Conservation (phyloP, 2,888 invertebrate genomes). For the Atherix ibis region DNA sequence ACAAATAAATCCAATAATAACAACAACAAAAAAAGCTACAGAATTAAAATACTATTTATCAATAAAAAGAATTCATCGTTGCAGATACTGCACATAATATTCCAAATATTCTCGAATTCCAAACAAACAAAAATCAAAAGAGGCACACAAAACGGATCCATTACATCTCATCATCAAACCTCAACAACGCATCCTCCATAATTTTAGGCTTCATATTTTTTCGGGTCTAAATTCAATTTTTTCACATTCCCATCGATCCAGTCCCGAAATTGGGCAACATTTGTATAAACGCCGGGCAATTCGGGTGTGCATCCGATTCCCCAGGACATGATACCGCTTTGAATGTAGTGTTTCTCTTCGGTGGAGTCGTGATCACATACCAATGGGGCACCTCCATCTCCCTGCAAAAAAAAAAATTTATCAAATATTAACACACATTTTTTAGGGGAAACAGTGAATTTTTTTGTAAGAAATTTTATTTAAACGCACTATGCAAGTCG, state of each 20-base stretch:
- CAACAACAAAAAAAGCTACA: no score
- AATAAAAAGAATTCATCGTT: no score
- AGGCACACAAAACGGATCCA: not conserved
- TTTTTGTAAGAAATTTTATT: not conserved
- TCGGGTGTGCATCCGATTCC: constrained; percentile 52
- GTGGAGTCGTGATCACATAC: constrained; percentile 39
- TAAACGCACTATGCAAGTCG: constrained; percentile 7
- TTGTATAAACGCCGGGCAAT: constrained; percentile 40
- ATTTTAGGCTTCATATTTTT: constrained; percentile 4
- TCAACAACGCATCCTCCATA: not conserved
- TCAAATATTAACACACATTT: not conserved
- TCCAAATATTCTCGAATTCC: not conserved
- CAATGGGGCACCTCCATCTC: constrained; percentile 59
- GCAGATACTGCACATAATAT: no score
- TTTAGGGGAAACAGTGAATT: not conserved
- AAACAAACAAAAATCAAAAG: not conserved
- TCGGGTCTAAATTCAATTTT: constrained; percentile 4
- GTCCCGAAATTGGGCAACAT: constrained; percentile 40
- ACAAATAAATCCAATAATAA: no score
- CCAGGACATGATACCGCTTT: constrained; percentile 36
- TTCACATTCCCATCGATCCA: constrained; percentile 46
- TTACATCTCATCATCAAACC: not conserved
- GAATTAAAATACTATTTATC: no score
- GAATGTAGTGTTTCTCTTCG: constrained; percentile 40
- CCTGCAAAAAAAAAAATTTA: constrained; percentile 31